A percentile compares a stretch with the other conserved stretches of the same genome.
phyloP scores from a whole-genome alignment of 1,140 invertebrate species.

The Lasioglossum baleicum region DNA sequence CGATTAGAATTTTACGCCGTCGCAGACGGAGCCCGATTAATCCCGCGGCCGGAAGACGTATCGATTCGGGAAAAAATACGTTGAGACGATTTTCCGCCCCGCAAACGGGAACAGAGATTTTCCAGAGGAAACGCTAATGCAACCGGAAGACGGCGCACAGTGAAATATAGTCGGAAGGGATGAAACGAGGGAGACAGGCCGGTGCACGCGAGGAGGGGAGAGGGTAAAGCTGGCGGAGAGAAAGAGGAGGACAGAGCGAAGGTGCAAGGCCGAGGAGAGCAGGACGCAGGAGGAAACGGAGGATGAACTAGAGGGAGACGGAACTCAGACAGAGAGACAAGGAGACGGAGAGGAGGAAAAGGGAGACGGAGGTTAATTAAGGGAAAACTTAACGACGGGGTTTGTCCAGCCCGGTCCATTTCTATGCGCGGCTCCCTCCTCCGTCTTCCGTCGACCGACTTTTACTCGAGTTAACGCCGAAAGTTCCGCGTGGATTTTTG shows the following conservation, averaged over 20 bases:
- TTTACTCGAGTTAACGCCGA: slow-evolving; percentile 58
- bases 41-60: slow-evolving; percentile 2
- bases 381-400: slow-evolving; percentile 64
- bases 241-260: neutral
- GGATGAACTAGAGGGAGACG: neutral
- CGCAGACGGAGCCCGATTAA: neutral
- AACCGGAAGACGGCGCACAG: slow-evolving; percentile 26
- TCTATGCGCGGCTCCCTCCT: slow-evolving; percentile 29
- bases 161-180: slow-evolving; percentile 31
- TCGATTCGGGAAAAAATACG: slow-evolving; percentile 23
- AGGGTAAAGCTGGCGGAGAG: neutral
- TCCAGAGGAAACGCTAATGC: slow-evolving; percentile 39
- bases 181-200: slow-evolving; percentile 4
- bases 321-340: neutral
- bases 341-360: neutral
- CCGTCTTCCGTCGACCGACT: slow-evolving; percentile 31
- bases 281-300: neutral
- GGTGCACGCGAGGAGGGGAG: too few species aligned
- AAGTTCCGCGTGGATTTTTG: slow-evolving; percentile 65
- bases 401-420: slow-evolving; percentile 56
- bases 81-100: slow-evolving; percentile 21
- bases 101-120: slow-evolving; percentile 34
- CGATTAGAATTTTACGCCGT: neutral
- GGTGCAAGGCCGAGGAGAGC: neutral
- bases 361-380: slow-evolving; percentile 63